phyloP scores from a whole-genome alignment of 2,113 vertebrate species.

The Hirundichthys speculiger region DNA sequence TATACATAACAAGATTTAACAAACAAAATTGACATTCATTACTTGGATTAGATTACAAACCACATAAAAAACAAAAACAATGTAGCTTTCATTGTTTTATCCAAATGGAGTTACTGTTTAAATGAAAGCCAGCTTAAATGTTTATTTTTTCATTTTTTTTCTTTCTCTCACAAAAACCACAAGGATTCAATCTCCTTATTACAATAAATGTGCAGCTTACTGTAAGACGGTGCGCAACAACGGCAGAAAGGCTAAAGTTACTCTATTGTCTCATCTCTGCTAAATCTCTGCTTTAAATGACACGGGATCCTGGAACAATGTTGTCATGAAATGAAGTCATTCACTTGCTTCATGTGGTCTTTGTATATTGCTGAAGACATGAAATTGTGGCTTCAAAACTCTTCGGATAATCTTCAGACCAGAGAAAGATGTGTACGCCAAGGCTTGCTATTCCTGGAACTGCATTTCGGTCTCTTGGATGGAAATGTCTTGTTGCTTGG shows the following conservation, averaged over 20 bases:
- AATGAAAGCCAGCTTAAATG: conserved; percentile 28
- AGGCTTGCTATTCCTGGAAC: conserved; percentile 29
- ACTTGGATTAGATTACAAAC: conserved; percentile 2
- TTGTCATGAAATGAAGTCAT: conserved; percentile 3
- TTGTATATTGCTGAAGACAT: too few relatives aligned
- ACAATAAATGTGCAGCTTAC: conserved; percentile 24
- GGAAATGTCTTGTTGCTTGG: background rate
- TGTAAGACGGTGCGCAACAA: conserved; percentile 37
- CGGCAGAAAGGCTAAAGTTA: conserved; percentile 23
- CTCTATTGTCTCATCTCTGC: conserved; percentile 23
- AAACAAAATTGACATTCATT: background rate
- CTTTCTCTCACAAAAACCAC: conserved; percentile 33
- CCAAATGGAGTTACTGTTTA: conserved; percentile 39
- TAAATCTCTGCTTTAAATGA: conserved; percentile 34
- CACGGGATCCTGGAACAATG: conserved; percentile 11
- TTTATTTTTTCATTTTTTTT: conserved; percentile 52
- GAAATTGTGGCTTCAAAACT: conserved; percentile 2
- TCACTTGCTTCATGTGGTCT: background rate
- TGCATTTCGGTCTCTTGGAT: background rate
- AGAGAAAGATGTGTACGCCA: background rate
- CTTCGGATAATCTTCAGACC: background rate
- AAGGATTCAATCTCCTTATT: conserved; percentile 52
- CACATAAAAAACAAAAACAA: background rate
- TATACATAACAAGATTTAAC: background rate
- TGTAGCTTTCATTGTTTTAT: background rate